Evolutionary conservation across 2,113 vertebrate genomes (phyloP).

Genomic region (Caracal caracal): DNA sequence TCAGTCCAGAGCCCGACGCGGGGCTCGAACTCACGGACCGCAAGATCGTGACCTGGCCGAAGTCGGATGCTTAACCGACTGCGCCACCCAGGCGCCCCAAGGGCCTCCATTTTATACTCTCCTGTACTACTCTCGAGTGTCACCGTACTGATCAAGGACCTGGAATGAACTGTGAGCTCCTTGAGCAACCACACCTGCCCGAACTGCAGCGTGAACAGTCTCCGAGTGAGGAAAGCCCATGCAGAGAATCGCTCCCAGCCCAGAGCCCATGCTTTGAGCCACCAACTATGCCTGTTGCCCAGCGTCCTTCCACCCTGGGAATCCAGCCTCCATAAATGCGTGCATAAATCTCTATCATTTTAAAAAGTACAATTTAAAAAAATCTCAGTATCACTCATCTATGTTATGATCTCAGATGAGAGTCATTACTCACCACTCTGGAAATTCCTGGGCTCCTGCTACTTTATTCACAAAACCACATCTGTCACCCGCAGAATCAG

Average conservation of each 20-base stretch:
- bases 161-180: neutral
- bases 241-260: neutral
- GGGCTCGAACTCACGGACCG: no score
- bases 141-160: neutral
- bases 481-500: neutral
- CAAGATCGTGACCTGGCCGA: no score
- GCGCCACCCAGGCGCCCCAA: no score
- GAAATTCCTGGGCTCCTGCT: conserved; percentile 33
- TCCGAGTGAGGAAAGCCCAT: neutral
- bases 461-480: neutral
- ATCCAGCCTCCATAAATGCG: neutral
- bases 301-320: neutral
- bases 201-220: neutral
- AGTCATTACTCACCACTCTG: conserved; percentile 14
- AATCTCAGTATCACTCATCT: neutral
- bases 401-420: neutral
- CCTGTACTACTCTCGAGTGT: neutral
- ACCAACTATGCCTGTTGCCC: rapidly evolving
- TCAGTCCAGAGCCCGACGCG: no score
- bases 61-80: no score
- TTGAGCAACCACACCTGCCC: neutral
- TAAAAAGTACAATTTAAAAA: neutral
- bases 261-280: neutral
- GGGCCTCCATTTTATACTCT: neutral
- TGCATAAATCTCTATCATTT: neutral